Base-by-base conservation (phyloP, 2,113 vertebrate species). In the Centropus bengalensis region DNA sequence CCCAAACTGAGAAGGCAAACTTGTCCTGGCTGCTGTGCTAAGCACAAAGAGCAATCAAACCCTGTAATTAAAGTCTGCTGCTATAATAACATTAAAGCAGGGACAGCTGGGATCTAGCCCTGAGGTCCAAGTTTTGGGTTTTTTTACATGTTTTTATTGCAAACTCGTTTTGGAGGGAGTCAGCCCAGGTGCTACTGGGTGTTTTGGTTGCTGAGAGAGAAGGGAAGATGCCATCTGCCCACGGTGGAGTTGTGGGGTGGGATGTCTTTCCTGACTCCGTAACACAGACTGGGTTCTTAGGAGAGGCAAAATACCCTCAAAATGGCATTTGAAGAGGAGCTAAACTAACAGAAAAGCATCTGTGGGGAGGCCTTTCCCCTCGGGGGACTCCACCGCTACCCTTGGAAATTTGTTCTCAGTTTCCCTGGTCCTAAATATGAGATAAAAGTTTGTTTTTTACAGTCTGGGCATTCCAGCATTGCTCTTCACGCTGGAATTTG, bases 51-150 rank as follows among this genome's bases (percentile, higher is more conserved):
- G 59, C 2, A 18, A 91, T 87, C 89, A 95, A 94, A 15, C n/a
- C 51, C 28, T 5, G 2, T 95, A 93, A 95, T 95, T 94, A 95
- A 93, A 94, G 88, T 79, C 94, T 94, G 81, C 84, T 0, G 7
- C n/a, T 80, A 14, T 58, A 80, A 94, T 80, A 89, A 45, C 0
- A 0, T 23, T 66, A 45, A 70, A 69, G 59, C 51, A 54, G 71
- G 69, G 90, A 49, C 69, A 84, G 69, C 56, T 68, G 84, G 33
- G 76, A n/a, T 78, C 68, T 45, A 58, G 59, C 22, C 55, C 51
- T 74, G 45, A 88, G 19, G 38, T 47, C 77, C 42, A 5, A 2
- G 5, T 45, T 71, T 73, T 73, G 36, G 23, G n/a, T n/a, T 9
- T 56, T 82, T 89, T 79, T 14, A 52, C 56, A 71, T 85, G 18